Conservation (phyloP, 2,797 vertebrate species). For the Lates japonicus region DNA sequence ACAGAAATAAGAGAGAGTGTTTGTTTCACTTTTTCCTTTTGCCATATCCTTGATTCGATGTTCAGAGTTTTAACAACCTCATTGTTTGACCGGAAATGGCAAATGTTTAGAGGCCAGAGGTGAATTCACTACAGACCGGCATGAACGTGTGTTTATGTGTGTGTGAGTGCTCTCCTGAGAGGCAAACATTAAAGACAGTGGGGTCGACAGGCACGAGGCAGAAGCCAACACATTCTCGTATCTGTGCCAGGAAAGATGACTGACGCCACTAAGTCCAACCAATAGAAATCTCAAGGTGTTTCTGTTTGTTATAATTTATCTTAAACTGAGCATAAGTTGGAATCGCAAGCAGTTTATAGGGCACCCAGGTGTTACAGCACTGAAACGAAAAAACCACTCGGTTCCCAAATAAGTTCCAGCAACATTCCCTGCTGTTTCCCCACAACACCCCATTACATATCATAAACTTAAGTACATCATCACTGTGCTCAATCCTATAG, state of each 20-base stretch:
- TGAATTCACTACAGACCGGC: conserved; percentile 31
- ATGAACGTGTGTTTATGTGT: conserved; percentile 13
- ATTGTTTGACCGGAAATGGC: conserved; percentile 50
- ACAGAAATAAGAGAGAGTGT: background rate
- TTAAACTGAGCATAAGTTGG: background rate
- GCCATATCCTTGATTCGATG: conserved; percentile 29
- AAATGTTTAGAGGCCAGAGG: conserved; percentile 23
- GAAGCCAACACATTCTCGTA: background rate
- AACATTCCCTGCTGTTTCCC: background rate
- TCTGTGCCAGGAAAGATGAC: conserved; percentile 39
- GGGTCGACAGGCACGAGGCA: conserved; percentile 43
- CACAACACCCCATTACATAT: background rate
- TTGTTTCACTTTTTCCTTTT: conserved; percentile 26
- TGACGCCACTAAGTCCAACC: conserved; percentile 25
- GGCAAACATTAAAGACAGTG: conserved; percentile 38
- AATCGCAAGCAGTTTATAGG: background rate
- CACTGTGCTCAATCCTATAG: background rate
- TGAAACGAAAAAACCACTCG: conserved; percentile 1
- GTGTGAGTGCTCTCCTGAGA: conserved; percentile 33
- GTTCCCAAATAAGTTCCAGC: conserved; percentile 6
- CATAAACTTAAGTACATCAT: conserved; percentile 23
- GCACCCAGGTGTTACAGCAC: background rate
- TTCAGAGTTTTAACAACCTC: conserved; percentile 42
- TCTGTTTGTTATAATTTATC: background rate
- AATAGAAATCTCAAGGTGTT: background rate